Evolutionary conservation across 2,113 vertebrate genomes (phyloP).

Genomic region (Colinus virginianus): DNA sequence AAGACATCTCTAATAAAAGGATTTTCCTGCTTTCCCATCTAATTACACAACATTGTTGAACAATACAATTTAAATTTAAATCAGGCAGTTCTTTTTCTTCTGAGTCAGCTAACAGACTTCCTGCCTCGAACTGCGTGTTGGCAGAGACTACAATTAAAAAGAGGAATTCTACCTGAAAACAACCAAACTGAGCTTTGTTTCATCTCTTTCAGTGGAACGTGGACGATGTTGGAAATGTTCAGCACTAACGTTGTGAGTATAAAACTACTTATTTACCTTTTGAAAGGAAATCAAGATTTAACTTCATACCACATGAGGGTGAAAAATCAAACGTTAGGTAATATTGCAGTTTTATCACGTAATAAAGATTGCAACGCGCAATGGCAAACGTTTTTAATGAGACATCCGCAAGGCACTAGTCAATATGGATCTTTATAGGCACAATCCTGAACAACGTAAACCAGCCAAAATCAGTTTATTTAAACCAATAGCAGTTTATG

Average conservation of each 20-base stretch:
- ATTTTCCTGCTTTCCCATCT: conserved; percentile 67
- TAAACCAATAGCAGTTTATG: not conserved
- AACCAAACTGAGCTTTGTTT: not conserved
- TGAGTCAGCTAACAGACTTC: conserved; percentile 49
- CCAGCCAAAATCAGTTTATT: conserved; percentile 15
- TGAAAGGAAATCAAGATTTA: not conserved
- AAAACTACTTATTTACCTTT: not conserved
- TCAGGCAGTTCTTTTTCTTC: conserved; percentile 43
- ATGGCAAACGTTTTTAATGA: conserved; percentile 41
- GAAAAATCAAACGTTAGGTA: not conserved
- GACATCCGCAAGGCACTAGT: not conserved
- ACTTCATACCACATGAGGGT: not conserved
- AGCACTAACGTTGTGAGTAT: not conserved
- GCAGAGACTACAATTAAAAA: not conserved
- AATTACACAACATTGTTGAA: conserved; percentile 68
- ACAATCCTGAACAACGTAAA: not conserved
- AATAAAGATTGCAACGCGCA: not conserved
- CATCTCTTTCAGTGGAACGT: not conserved
- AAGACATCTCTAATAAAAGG: conserved; percentile 70
- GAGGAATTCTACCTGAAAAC: conserved; percentile 3
- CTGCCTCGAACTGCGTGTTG: not conserved
- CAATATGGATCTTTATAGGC: conserved; percentile 28
- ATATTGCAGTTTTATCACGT: conserved; percentile 21
- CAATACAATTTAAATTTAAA: conserved; percentile 72
- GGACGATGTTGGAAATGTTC: not conserved